These are phyloP conservation scores for Apistogramma diplotaenia DNA, from an alignment of 2,113 vertebrate species.

Conservation along the genomic window DNA sequence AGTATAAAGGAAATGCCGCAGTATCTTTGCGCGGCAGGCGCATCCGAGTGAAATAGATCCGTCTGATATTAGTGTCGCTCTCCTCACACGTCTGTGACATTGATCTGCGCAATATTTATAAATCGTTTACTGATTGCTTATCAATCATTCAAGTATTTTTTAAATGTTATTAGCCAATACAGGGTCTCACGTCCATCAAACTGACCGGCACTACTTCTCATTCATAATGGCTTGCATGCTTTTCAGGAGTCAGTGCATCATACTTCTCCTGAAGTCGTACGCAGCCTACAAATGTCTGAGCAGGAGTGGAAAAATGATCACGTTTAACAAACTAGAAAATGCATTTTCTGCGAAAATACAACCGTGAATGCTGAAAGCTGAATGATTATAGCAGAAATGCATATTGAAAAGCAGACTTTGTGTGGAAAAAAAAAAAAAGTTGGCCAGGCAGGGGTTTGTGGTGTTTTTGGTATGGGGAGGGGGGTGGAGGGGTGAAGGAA, in stretches of 20 bases:
- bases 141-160: background rate
- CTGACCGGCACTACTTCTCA: conserved; percentile 69
- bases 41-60: conserved; percentile 62
- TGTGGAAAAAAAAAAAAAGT: no score
- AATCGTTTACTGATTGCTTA: background rate
- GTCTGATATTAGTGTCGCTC: accelerated
- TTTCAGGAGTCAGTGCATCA: background rate
- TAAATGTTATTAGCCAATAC: background rate
- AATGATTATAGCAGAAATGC: no score
- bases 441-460: no score
- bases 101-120: accelerated
- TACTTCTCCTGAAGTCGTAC: background rate
- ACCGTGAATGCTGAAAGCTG: no score
- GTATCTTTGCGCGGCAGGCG: conserved; percentile 67
- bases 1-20: conserved; percentile 72
- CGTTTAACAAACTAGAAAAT: no score
- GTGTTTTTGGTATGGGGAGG: no score
- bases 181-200: conserved; percentile 16
- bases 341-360: no score
- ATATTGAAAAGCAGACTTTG: no score
- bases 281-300: background rate
- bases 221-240: conserved; percentile 54
- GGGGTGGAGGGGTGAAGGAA: no score
- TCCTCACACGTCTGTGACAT: accelerated
- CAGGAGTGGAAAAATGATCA: background rate